Evolutionary conservation across 2,888 invertebrate genomes (phyloP), one percentile per base, ranked within the genome.

Genomic region (Sminthurides aquaticus): DNA sequence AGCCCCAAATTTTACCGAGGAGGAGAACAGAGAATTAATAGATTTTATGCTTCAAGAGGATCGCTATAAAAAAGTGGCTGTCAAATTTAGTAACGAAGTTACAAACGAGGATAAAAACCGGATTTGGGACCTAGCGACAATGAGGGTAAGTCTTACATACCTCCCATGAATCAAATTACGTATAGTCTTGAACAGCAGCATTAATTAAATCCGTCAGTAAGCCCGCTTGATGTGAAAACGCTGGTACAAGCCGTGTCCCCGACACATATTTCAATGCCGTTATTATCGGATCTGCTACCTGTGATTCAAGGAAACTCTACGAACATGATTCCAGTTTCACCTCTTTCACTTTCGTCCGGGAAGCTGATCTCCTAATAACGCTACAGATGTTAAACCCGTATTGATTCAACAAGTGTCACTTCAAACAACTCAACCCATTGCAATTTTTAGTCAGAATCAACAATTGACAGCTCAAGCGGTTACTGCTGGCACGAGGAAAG

Each of bases 371-470:
- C 18, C 52, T 18, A 22, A 34, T 26, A 26, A 58, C 3, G 24
- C 59, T 20, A 59, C 48, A 48, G 64, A 64, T 26, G 48, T 64
- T 1, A 64, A 64, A 48, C 64, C 64, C 1, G 20, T 64, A 8
- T 54, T 62, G 22, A 43, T 55, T 24, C 62, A 62, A 25, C 55
- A 54, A 43, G 57, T 49, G n/a, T 49, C 63, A 22, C 8, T 52
- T 52, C 52, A 52, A 22, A 52, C 52, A 20, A 20, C 52, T 52
- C 58, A 58, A n/a, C 59, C 64, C 18, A 59, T 59, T 22, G 29
- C 59, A 1, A 59, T 59, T 55, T 43, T 64, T 24, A 59, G 54
- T 27, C 64, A 64, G 26, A 52, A 52, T 52, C 43, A 34, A 15
- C 43, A 5, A 15, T 34, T 34, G 15, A n/a, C n/a, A n/a, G 43